Base-by-base conservation (phyloP, 2,888 invertebrate genomes). In the Conops quadrifasciatus region DNA sequence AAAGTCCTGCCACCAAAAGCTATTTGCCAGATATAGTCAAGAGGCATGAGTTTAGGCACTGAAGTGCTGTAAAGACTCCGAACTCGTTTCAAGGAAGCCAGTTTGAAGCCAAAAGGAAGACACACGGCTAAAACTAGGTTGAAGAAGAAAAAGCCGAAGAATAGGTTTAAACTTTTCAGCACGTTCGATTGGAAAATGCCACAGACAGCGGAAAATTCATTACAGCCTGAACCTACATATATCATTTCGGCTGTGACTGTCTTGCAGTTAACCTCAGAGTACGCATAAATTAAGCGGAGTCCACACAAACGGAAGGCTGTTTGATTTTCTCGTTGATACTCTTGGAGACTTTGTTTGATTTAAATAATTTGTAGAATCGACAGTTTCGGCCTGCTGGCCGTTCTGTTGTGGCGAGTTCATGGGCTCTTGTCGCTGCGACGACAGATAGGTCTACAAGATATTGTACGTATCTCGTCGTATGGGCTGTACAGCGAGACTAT, bases 281-380 rank as follows among this genome's bases (percentile, higher is more conserved):
- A 19, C 75, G 78, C 65, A 73, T 73, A 73, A 75, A 71, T 73
- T 76, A 75, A 74, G 74, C 75, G 45, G 26, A 43, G 47, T 21
- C 30, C 49, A 66, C 36, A 21, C n/a, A 62, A 66, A 66, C 66
- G 53, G 53, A 66, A 56, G 49, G 11, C 63, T 7, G 63, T 45
- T n/a, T 9, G 45, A n/a, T 16, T 59, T 59, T 24, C 24, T 11
- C 2, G 24, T 26, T 15, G 26, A 24, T 26, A 16, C 16, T 59
- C 43, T 64, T 43, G 5, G 49, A n/a, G 21, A n/a, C 9, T 53
- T 51, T 65, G 11, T 51, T 81, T 81, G 79, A 81, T 80, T 80
- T 80, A 81, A 79, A 78, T 80, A 80, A 80, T 80, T 80, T 81
- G 82, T 81, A 79, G 78, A 78, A 81, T 78, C 80, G 80, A 80